These are phyloP conservation scores for Anser cygnoides DNA, from an alignment of 2,113 vertebrate genomes.

Conservation along the genomic window DNA sequence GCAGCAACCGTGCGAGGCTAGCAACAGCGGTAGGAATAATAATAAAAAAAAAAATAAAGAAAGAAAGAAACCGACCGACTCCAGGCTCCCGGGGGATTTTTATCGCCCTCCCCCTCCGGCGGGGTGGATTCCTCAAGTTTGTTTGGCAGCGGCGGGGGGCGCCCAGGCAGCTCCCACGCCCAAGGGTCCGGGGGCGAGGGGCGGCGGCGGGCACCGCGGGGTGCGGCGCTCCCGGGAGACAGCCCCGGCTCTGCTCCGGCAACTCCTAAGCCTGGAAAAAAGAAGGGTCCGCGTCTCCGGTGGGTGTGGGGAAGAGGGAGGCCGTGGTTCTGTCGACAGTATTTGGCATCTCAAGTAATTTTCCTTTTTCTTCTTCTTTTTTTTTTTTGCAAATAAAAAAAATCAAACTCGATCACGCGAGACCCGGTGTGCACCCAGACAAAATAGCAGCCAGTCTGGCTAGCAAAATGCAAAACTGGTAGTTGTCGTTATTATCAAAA, in stretches of 20 bases:
- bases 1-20: not conserved
- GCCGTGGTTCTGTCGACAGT: constrained; percentile 36
- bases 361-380: constrained; percentile 37
- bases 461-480: constrained; percentile 66
- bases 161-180: constrained; percentile 40
- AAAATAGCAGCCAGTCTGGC: constrained; percentile 45
- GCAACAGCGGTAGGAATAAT: not conserved
- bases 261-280: constrained; percentile 56
- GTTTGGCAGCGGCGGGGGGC: constrained; percentile 31
- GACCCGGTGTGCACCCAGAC: constrained; percentile 23
- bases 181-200: constrained; percentile 36
- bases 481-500: constrained; percentile 64
- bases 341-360: constrained; percentile 60
- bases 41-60: not conserved
- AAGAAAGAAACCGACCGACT: not conserved
- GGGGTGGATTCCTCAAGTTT: constrained; percentile 13
- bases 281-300: constrained; percentile 34
- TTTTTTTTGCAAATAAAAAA: constrained; percentile 28
- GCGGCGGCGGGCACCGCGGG: not conserved
- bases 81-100: not conserved
- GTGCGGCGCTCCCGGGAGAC: not conserved
- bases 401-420: constrained; percentile 22
- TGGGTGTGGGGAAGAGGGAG: constrained; percentile 17
- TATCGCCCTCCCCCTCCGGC: not conserved
- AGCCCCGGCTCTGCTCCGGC: not conserved